A percentile compares a stretch with the other conserved stretches of the same genome.
These are phyloP conservation scores for Caenorhabditis brenneri DNA, from an alignment of 1,140 invertebrate genomes.

Conservation along the genomic window DNA sequence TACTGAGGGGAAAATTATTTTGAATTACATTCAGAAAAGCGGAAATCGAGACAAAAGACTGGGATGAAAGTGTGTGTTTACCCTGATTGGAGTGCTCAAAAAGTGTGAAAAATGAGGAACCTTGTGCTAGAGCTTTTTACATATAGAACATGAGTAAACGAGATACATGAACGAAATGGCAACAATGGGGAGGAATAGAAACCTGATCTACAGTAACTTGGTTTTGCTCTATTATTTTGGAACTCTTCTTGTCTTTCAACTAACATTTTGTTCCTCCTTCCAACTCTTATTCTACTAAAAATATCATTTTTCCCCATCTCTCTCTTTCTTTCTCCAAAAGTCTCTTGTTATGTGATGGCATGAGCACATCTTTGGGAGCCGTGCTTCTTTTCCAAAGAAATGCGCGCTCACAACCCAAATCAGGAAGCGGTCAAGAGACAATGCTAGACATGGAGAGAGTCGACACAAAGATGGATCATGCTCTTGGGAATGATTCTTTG, in stretches of 20 bases:
- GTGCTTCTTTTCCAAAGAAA: not conserved
- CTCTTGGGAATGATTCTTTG: slow-evolving; percentile 8
- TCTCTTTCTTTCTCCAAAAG: not conserved
- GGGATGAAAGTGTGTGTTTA: not conserved
- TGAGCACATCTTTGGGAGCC: no score
- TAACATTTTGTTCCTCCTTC: not conserved
- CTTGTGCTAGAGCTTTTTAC: not conserved
- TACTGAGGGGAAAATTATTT: not conserved
- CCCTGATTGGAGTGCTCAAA: not conserved
- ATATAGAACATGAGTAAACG: not conserved
- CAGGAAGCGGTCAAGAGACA: not conserved
- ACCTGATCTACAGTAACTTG: slow-evolving; percentile 23
- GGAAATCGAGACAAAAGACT: not conserved
- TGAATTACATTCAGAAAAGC: not conserved
- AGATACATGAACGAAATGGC: not conserved
- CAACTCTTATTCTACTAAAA: slow-evolving; percentile 38
- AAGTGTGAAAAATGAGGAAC: not conserved
- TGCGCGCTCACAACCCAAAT: slow-evolving; percentile 29
- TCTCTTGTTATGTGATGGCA: not conserved
- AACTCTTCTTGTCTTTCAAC: not conserved
- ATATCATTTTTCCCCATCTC: slow-evolving; percentile 36
- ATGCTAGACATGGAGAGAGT: not conserved
- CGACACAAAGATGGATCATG: slow-evolving; percentile 20
- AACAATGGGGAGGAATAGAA: not conserved
- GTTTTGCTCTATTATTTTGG: not conserved